Percentiles rank a stretch among this genome's conserved stretches.
These are phyloP conservation scores for Nannospalax galili DNA, from an alignment of 2,113 vertebrate genomes.

Conservation along the genomic window DNA sequence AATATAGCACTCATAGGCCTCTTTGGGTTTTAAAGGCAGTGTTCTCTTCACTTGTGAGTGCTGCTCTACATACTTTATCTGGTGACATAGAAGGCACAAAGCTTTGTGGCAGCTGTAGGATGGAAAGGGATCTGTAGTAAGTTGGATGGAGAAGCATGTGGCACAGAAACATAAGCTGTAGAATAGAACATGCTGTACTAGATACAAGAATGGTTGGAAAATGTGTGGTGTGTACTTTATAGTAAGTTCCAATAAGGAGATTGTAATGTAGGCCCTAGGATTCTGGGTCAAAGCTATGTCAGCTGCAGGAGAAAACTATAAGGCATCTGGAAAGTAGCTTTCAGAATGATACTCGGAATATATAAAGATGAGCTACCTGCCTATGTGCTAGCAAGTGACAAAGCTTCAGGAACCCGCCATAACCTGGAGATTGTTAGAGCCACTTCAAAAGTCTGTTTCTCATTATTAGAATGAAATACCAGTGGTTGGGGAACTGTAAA, in stretches of 20 bases:
- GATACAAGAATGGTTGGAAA: not conserved
- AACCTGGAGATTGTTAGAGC: not conserved
- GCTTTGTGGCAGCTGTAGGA: not conserved
- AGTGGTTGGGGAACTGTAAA: not conserved
- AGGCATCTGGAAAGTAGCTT: not conserved
- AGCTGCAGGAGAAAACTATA: not conserved
- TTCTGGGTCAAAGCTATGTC: not conserved
- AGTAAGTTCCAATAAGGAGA: not conserved
- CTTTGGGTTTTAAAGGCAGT: not conserved
- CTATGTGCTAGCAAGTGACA: not conserved
- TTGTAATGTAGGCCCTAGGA: not conserved
- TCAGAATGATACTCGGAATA: not conserved
- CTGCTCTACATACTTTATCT: not conserved
- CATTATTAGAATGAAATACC: not conserved
- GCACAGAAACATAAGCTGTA: not conserved
- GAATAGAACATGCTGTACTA: not conserved
- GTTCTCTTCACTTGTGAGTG: not conserved
- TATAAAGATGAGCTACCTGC: not conserved
- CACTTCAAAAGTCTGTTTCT: not conserved
- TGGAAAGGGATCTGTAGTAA: not conserved
- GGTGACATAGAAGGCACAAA: not conserved
- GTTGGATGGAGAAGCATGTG: not conserved
- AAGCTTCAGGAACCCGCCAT: rapidly evolving
- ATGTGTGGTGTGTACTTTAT: not conserved
- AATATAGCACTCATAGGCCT: not conserved